These are phyloP conservation scores for Ramazzottius varieornatus DNA, from an alignment of 2,888 invertebrate species.

Conservation along the genomic window DNA sequence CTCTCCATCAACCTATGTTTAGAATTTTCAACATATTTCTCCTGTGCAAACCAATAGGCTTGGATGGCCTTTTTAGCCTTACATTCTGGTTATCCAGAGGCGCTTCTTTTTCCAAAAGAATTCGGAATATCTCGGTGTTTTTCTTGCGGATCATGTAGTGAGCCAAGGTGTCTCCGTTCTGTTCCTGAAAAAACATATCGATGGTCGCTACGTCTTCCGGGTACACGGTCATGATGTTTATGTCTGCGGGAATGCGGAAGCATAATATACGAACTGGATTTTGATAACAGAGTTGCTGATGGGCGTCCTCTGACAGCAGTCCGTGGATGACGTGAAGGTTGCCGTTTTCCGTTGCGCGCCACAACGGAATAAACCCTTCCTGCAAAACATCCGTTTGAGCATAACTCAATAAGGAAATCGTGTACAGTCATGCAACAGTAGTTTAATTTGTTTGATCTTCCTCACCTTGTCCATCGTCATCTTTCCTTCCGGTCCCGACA, in stretches of 20 bases:
- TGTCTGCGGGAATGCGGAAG: too few species aligned
- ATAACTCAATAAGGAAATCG: too few species aligned
- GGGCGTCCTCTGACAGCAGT: constrained; percentile 52
- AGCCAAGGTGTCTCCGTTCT: constrained; percentile 24
- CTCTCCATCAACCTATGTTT: constrained; percentile 4
- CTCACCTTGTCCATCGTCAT: background rate
- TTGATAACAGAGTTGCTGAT: constrained; percentile 43
- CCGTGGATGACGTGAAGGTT: constrained; percentile 84
- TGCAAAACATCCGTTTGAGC: too few species aligned
- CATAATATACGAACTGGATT: background rate
- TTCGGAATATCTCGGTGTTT: constrained; percentile 18
- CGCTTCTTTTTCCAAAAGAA: constrained; percentile 20
- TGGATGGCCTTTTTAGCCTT: constrained; percentile 8
- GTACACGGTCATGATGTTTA: too few species aligned
- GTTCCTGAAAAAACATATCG: constrained; percentile 13
- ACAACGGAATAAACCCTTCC: constrained; percentile 74
- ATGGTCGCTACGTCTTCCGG: too few species aligned
- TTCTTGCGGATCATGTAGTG: constrained; percentile 23
- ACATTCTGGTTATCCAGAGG: constrained; percentile 24
- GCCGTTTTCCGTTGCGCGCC: constrained; percentile 74
- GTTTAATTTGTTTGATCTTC: background rate
- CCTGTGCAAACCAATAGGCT: background rate
- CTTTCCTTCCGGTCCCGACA: background rate
- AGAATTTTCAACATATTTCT: background rate
- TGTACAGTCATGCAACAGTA: background rate